phyloP scores from a whole-genome alignment of 2,113 vertebrate genomes.

The Turnix velox region DNA sequence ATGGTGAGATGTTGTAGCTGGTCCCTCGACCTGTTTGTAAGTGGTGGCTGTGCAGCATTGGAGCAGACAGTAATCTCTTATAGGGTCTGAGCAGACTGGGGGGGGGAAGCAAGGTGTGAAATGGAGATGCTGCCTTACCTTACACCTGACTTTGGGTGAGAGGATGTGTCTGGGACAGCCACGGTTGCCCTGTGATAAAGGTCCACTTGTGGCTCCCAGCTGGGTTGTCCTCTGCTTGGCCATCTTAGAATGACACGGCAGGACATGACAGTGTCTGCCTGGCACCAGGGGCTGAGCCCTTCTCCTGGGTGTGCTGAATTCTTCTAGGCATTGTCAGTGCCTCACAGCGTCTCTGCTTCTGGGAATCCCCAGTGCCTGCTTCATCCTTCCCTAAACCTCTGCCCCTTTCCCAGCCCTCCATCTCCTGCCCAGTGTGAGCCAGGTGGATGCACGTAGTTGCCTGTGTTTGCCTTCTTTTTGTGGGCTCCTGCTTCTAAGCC shows the following conservation, averaged over 20 bases:
- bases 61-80: neutral
- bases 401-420: neutral
- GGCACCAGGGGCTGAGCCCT: neutral
- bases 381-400: neutral
- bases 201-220: neutral
- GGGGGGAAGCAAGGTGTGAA: neutral
- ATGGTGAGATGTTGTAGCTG: neutral
- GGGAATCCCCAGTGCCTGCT: neutral
- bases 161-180: rapidly evolving
- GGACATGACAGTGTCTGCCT: neutral
- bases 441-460: neutral
- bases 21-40: neutral
- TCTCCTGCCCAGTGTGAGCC: rapidly evolving
- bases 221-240: neutral
- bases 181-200: rapidly evolving
- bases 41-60: neutral
- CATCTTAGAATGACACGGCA: rapidly evolving
- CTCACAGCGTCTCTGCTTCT: neutral
- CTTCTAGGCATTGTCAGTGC: too few species aligned
- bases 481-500: neutral
- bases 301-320: neutral
- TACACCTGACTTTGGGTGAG: rapidly evolving
- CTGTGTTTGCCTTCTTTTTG: neutral
- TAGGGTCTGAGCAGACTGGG: rapidly evolving
- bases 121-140: neutral